A percentile compares a stretch with the other conserved stretches of the same genome.
These are phyloP conservation scores for Hippolais icterina DNA, from an alignment of 2,113 vertebrate genomes.

Conservation along the genomic window DNA sequence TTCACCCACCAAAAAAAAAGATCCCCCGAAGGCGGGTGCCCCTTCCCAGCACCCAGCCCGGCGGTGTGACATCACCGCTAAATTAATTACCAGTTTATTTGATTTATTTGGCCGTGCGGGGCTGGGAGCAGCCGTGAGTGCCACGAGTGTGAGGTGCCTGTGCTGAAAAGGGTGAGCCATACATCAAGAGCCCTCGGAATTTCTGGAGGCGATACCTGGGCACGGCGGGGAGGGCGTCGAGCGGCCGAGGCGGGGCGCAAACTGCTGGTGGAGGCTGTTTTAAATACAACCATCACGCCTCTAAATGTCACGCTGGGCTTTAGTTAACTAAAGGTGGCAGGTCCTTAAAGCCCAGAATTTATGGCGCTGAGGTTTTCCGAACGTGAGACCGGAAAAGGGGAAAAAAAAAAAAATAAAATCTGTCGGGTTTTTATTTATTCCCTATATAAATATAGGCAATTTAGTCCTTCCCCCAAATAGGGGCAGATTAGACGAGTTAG, in stretches of 20 bases:
- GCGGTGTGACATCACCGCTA: neutral
- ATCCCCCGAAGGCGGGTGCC: neutral
- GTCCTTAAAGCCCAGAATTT: conserved; percentile 70
- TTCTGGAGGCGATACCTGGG: conserved; percentile 63
- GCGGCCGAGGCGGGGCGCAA: conserved; percentile 51
- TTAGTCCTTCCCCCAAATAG: conserved; percentile 82
- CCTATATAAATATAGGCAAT: conserved; percentile 81
- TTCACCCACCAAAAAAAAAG: neutral
- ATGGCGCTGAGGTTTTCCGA: conserved; percentile 70
- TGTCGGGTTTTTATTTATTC: conserved; percentile 84
- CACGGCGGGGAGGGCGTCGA: conserved; percentile 32
- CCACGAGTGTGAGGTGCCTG: neutral
- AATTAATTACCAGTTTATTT: conserved; percentile 13
- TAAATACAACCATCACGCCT: conserved; percentile 66
- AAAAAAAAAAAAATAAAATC: conserved; percentile 12
- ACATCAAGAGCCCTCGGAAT: conserved; percentile 54
- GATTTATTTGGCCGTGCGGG: neutral
- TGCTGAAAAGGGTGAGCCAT: conserved; percentile 69
- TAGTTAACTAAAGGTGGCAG: conserved; percentile 72
- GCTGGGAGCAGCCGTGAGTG: neutral
- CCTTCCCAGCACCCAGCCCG: neutral
- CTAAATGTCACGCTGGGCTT: conserved; percentile 77
- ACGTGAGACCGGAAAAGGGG: conserved; percentile 49
- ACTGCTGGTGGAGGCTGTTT: conserved; percentile 71
- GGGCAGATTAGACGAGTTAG: conserved; percentile 85